phyloP scores from a whole-genome alignment of 2,113 vertebrate genomes.

The Pelvicachromis taeniatus region DNA sequence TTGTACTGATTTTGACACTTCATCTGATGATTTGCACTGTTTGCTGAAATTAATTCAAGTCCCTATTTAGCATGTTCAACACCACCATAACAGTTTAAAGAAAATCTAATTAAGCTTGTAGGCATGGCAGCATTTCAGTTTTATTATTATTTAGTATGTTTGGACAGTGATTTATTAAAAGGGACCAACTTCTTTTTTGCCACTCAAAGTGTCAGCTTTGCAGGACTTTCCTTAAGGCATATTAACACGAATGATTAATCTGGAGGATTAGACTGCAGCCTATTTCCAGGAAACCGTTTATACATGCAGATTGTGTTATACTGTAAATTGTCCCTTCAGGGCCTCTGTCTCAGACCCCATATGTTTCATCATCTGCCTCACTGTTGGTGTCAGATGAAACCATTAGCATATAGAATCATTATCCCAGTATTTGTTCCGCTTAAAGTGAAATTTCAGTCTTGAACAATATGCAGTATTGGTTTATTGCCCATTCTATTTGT shows the following conservation, averaged over 20 bases:
- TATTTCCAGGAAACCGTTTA: constrained; percentile 2
- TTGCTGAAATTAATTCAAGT: neutral
- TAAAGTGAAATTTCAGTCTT: neutral
- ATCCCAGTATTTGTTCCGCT: neutral
- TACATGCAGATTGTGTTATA: constrained; percentile 27
- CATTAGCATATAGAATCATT: constrained; percentile 9
- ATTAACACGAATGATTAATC: constrained; percentile 21
- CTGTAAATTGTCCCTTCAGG: constrained; percentile 27
- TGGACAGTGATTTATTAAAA: neutral
- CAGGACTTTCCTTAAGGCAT: neutral
- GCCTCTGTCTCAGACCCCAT: constrained; percentile 17
- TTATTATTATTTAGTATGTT: neutral
- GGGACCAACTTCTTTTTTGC: neutral
- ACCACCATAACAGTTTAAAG: neutral
- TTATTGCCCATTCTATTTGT: neutral
- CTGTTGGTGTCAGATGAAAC: constrained; percentile 1
- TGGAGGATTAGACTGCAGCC: neutral
- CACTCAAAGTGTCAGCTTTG: neutral
- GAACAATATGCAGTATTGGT: neutral
- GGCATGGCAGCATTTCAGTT: neutral
- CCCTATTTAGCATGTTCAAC: neutral
- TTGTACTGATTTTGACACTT: neutral
- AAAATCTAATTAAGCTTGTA: neutral
- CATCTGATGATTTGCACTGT: neutral
- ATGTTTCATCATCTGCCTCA: constrained; percentile 33